Evolutionary conservation across 2,797 vertebrate species (phyloP).

Genomic region (Hephaestus fuliginosus): DNA sequence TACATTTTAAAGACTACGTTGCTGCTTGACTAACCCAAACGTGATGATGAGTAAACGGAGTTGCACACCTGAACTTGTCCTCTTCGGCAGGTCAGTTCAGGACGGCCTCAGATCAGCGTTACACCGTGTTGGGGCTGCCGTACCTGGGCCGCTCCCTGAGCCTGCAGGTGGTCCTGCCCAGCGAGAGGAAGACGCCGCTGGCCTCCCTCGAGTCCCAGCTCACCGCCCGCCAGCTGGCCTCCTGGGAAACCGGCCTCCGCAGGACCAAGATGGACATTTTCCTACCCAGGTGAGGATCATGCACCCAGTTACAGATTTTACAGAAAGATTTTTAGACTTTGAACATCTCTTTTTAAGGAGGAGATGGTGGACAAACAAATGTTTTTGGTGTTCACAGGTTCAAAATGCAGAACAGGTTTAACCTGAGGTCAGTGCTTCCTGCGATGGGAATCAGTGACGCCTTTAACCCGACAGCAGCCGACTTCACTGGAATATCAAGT

Average conservation of each 20-base stretch:
- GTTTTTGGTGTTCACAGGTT: conserved; percentile 84
- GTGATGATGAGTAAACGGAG: neutral
- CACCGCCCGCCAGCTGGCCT: conserved; percentile 82
- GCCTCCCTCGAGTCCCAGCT: conserved; percentile 87
- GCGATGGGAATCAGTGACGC: conserved; percentile 90
- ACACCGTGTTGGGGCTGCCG: conserved; percentile 89
- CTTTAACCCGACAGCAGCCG: conserved; percentile 88
- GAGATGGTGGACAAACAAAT: neutral
- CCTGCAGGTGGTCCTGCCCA: conserved; percentile 90
- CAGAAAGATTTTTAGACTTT: neutral
- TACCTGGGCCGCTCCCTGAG: conserved; percentile 87
- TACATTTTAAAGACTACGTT: neutral
- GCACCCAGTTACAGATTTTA: accelerated
- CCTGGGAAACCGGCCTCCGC: conserved; percentile 88
- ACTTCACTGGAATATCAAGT: conserved; percentile 95
- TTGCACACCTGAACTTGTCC: neutral
- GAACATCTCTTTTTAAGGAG: neutral
- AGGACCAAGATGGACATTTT: conserved; percentile 92
- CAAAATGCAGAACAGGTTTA: conserved; percentile 90
- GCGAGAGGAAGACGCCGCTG: conserved; percentile 84
- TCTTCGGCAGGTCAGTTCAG: conserved; percentile 88
- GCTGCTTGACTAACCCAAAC: neutral
- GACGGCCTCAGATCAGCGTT: conserved; percentile 82
- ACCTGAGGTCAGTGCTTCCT: conserved; percentile 88
- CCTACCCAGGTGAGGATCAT: conserved; percentile 88